These are phyloP conservation scores for Euura saliciscinereae DNA, from an alignment of 1,140 invertebrate species.

Conservation along the genomic window DNA sequence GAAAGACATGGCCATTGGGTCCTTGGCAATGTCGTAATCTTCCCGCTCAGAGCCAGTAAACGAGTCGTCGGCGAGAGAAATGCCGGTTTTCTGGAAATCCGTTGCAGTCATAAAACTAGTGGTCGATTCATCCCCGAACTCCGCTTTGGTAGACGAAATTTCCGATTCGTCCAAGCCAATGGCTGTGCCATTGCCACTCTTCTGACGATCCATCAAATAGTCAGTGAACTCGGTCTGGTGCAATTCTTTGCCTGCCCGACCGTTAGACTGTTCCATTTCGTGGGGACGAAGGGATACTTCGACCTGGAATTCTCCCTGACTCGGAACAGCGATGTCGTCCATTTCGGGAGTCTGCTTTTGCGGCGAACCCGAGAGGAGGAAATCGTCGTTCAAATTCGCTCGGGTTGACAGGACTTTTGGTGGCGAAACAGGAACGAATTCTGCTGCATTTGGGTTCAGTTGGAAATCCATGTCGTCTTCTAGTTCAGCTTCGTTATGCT, in stretches of 20 bases:
- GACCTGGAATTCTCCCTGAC: slow-evolving; percentile 66
- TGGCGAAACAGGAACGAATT: slow-evolving; percentile 70
- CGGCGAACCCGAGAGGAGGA: slow-evolving; percentile 68
- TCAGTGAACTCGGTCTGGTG: slow-evolving; percentile 3
- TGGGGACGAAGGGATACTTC: slow-evolving; percentile 65
- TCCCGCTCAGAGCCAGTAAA: slow-evolving; percentile 33
- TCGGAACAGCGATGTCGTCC: slow-evolving; percentile 69
- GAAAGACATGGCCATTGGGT: slow-evolving; percentile 75
- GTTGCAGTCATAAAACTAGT: slow-evolving; percentile 38
- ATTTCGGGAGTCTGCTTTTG: slow-evolving; percentile 62
- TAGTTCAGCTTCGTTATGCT: neutral
- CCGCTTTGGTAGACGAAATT: slow-evolving; percentile 58
- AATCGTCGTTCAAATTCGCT: slow-evolving; percentile 55
- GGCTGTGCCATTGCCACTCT: slow-evolving; percentile 32
- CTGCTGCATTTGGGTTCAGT: slow-evolving; percentile 75
- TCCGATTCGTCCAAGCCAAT: slow-evolving; percentile 57
- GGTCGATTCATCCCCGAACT: slow-evolving; percentile 58
- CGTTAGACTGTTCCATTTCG: slow-evolving; percentile 55
- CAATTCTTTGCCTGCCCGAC: slow-evolving; percentile 10
- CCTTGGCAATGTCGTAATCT: slow-evolving; percentile 46
- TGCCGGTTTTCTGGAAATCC: slow-evolving; percentile 40
- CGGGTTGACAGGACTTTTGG: slow-evolving; percentile 49
- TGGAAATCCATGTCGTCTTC: slow-evolving; percentile 70
- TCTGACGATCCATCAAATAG: slow-evolving; percentile 19
- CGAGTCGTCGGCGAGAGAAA: slow-evolving; percentile 39